Base-by-base conservation (phyloP, 2,797 vertebrate genomes). In the Amblyraja radiata region DNA sequence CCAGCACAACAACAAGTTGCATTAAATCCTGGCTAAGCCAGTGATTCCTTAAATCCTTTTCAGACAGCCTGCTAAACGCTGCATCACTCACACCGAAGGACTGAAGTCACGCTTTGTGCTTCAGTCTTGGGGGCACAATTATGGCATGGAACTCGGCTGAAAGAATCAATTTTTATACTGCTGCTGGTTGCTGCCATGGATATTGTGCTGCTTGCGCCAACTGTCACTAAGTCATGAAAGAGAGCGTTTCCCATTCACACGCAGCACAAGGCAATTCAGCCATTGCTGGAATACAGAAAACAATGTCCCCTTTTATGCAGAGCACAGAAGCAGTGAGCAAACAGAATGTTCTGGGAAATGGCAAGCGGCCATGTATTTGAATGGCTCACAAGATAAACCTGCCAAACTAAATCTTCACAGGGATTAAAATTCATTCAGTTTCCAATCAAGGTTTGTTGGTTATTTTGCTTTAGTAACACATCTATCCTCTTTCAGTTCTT, bases 161-260 rank as follows among this genome's bases (percentile, higher is more conserved):
- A 93, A 61, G 81, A 84, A 76, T 93, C 84, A 73, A 76, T 74
- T 86, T 93, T 93, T 93, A 76, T 86, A 84, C 68, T 58, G 90
- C 90, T 28, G 39, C 65, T 76, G 92, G 84, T 93, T 94, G 95
- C 94, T 95, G 93, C 95, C 95, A 95, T 95, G 95, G 95, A 95
- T 95, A 95, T 95, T 94, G 94, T 94, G 93, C 93, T 94, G 93
- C 93, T 95, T 95, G 94, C 95, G 95, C 95, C 94, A 96, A 94
- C 94, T 39, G 93, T 94, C 93, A 88, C 94, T 93, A 94, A 94
- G 94, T 94, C 93, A 94, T 94, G 94, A 94, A 93, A 93, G 93
- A 93, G 93, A 94, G 94, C 71, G 93, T 94, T 94, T 95, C 94
- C 94, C 94, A 93, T 94, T 95, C 94, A 94, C 94, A 95, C 94